These are phyloP conservation scores for Gobionotothen gibberifrons DNA, from an alignment of 2,797 vertebrate species.

Conservation along the genomic window DNA sequence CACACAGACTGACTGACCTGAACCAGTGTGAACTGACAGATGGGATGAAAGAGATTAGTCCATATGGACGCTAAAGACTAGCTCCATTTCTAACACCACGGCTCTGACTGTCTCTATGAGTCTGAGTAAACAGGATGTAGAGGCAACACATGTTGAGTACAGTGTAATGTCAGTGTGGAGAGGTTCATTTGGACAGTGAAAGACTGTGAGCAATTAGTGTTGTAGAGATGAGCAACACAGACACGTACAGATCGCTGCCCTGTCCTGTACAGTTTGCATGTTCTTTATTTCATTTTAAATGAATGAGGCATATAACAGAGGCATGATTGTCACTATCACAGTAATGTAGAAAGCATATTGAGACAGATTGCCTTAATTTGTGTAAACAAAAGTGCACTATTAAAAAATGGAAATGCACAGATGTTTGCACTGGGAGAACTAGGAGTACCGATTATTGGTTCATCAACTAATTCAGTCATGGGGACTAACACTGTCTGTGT, in stretches of 20 bases:
- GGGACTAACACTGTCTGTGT: background rate
- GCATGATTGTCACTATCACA: conserved; percentile 13
- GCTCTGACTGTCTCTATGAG: conserved; percentile 50
- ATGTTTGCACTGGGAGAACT: conserved; percentile 1
- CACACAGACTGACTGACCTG: conserved; percentile 30
- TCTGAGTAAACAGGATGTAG: conserved; percentile 59
- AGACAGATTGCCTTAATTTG: conserved; percentile 16
- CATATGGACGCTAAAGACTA: conserved; percentile 75
- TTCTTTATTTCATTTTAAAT: conserved; percentile 3
- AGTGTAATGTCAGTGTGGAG: conserved; percentile 30
- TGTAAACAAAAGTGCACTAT: conserved; percentile 18
- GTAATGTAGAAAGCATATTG: conserved; percentile 5
- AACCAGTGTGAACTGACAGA: conserved; percentile 69
- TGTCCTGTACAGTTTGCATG: background rate
- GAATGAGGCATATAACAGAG: conserved; percentile 5
- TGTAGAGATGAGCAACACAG: background rate
- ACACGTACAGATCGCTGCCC: background rate
- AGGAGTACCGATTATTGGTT: background rate
- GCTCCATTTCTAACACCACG: conserved; percentile 67
- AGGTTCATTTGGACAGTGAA: conserved; percentile 52
- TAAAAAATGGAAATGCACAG: conserved; percentile 12
- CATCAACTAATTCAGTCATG: background rate
- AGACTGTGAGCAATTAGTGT: conserved; percentile 1
- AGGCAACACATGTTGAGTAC: conserved; percentile 45
- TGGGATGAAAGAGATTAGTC: conserved; percentile 73